These are phyloP conservation scores for Paraescarpia echinospica DNA, from an alignment of 1,140 invertebrate genomes.

Conservation along the genomic window DNA sequence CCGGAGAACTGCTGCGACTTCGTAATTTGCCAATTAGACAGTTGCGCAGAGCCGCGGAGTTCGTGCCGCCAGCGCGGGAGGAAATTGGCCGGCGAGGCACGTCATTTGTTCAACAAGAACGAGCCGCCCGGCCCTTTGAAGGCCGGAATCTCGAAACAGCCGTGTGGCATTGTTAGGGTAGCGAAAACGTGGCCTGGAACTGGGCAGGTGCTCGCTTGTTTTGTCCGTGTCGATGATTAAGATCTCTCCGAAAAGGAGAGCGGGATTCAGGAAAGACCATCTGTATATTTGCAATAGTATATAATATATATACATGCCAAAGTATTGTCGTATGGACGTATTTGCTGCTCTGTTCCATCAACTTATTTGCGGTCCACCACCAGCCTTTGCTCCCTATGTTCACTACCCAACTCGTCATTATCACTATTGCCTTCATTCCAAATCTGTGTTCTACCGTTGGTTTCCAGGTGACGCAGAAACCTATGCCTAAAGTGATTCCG, in stretches of 20 bases:
- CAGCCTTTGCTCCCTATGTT: too few species aligned
- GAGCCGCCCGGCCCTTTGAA: neutral
- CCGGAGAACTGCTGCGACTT: neutral
- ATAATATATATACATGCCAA: too few species aligned
- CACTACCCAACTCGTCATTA: too few species aligned
- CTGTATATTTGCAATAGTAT: neutral
- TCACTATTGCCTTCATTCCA: neutral
- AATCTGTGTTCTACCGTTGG: neutral
- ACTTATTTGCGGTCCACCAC: too few species aligned
- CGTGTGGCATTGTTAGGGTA: neutral
- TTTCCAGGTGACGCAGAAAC: neutral
- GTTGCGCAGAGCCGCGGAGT: neutral
- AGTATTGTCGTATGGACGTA: neutral
- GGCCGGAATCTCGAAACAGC: neutral
- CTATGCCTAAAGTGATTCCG: neutral
- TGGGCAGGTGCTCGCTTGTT: neutral
- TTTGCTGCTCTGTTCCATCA: neutral
- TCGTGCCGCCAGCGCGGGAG: neutral
- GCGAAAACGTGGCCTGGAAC: neutral
- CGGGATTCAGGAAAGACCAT: neutral
- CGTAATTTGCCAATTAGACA: conserved; percentile 5
- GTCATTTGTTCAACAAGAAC: conserved; percentile 1
- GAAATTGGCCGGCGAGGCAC: neutral
- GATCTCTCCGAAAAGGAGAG: neutral
- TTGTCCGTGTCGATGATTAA: neutral